phyloP scores from a whole-genome alignment of 2,888 invertebrate genomes.

The Conus canariensis region DNA sequence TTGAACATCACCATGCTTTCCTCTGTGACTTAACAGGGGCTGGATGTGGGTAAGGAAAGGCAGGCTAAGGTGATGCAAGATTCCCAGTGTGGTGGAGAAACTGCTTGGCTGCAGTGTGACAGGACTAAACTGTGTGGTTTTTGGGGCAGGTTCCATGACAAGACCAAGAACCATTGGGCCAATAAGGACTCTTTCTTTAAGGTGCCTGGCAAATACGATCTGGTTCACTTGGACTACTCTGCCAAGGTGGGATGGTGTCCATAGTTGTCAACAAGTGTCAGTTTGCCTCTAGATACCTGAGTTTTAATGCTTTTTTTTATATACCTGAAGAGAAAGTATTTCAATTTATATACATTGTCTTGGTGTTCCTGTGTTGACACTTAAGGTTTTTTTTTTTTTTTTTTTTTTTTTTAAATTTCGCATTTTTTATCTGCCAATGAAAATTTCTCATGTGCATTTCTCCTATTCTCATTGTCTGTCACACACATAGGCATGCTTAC shows the following conservation, averaged over 20 bases:
- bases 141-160: slow-evolving; percentile 78
- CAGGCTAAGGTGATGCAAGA: neutral
- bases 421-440: too few relatives aligned
- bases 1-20: too few relatives aligned
- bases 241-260: slow-evolving; percentile 35
- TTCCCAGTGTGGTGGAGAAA: neutral
- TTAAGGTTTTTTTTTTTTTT: too few relatives aligned
- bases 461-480: neutral
- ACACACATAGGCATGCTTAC: neutral
- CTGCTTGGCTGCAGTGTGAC: too few relatives aligned
- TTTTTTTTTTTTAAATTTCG: too few relatives aligned
- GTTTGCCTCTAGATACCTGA: neutral
- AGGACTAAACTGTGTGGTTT: too few relatives aligned
- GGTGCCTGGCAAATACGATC: slow-evolving; percentile 80
- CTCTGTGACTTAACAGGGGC: too few relatives aligned
- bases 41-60: too few relatives aligned
- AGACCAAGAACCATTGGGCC: slow-evolving; percentile 80
- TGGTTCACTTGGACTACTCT: slow-evolving; percentile 79
- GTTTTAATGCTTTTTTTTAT: slow-evolving; percentile 2
- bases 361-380: neutral
- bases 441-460: too few relatives aligned
- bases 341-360: neutral
- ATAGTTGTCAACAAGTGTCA: neutral
- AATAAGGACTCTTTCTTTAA: slow-evolving; percentile 77
- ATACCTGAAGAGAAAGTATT: neutral